Evolutionary conservation across 1,140 invertebrate species (phyloP).

Genomic region (Nilaparvata lugens): DNA sequence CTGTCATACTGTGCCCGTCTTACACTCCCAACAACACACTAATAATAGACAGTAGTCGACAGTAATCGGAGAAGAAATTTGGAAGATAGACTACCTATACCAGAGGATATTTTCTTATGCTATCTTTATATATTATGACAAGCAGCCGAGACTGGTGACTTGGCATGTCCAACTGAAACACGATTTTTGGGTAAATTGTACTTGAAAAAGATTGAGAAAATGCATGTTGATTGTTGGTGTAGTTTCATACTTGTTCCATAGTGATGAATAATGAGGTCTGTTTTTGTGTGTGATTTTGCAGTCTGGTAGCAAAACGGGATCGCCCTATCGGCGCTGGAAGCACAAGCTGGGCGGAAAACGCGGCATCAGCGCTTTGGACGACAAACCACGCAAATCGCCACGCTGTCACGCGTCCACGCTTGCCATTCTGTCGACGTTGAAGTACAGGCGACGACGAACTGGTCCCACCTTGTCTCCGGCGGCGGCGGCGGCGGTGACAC

Average conservation of each 20-base stretch:
- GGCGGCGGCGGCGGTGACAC: neutral
- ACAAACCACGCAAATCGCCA: slow-evolving; percentile 69
- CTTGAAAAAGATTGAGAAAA: no score
- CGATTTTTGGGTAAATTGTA: no score
- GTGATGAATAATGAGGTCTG: neutral
- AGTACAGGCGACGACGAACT: slow-evolving; percentile 9
- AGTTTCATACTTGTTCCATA: neutral
- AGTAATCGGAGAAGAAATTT: no score
- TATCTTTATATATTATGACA: no score
- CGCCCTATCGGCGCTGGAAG: slow-evolving; percentile 25
- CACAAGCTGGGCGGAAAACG: slow-evolving; percentile 20
- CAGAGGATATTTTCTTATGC: no score
- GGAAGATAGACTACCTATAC: no score
- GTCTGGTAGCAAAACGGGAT: slow-evolving; percentile 21
- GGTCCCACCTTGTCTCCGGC: neutral
- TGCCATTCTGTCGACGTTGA: slow-evolving; percentile 62
- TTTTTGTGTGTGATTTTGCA: neutral
- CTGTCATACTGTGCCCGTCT: no score
- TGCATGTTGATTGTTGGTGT: no score
- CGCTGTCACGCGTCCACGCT: slow-evolving; percentile 74
- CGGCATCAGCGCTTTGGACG: slow-evolving; percentile 31
- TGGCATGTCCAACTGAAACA: no score
- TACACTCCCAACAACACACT: no score
- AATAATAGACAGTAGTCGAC: no score
- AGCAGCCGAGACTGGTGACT: no score